Base-by-base conservation (phyloP, 2,888 invertebrate species). In the Nasonia oneida region DNA sequence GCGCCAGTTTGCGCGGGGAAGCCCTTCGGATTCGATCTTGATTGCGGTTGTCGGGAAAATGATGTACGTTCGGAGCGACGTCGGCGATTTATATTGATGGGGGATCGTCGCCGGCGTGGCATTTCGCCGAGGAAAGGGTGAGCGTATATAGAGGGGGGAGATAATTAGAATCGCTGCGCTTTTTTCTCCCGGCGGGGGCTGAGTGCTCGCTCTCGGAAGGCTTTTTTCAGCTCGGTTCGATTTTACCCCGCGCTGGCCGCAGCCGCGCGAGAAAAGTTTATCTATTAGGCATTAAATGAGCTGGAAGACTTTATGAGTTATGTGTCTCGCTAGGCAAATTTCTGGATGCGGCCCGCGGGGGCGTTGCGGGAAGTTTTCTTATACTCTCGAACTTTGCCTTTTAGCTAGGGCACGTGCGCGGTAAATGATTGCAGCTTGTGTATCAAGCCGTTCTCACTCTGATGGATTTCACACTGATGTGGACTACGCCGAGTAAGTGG, bases 231-330 rank as follows among this genome's bases (percentile, higher is more conserved):
- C 10, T 33, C 29, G 14, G 12, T 67, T 67, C 33, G 29, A 67
- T 67, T 67, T 12, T 67, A 23, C 23, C 23, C 5, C 18, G 14
- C 18, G 15, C n/a, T 18, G 18, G 57, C 18, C 18, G 47, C 53
- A 2, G 18, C 53, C 15, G 18, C 53, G 15, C n/a, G n/a, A n/a
- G 18, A n/a, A 67, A 67, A 67, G 29, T 67, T 67, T 67, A 67
- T n/a, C 23, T 76, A 29, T 53, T 33, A 57, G 29, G 15, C 18
- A 18, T 12, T 50, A 47, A 76, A 61, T 53, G 76, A 57, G 37
- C n/a, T 0, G 57, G 76, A 57, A 57, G 57, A 76, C 74, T 76
- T 76, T 57, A 67, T 57, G 37, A 76, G 57, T 76, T 57, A 76
- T 39, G 29, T 37, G 37, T 18, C 57, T 76, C 39, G 50, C 6